Evolutionary conservation across 2,888 invertebrate genomes (phyloP), one percentile per base, ranked within the genome.

Genomic region (Pristionchus fissidentatus): DNA sequence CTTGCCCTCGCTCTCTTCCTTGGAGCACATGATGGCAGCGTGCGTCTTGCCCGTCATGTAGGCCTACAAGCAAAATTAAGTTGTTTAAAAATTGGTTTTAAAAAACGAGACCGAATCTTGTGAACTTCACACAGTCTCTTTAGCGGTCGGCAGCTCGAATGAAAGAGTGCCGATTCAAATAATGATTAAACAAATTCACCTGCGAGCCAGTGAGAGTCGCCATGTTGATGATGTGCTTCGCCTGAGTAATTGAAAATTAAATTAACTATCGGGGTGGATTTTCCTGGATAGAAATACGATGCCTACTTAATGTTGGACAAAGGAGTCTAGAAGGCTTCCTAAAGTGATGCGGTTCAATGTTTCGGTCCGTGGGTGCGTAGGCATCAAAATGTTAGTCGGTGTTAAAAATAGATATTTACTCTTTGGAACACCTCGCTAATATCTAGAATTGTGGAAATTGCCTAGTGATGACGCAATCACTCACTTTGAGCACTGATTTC

Each of bases 1-100:
- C 83, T 81, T 52, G 1, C 35, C 83, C 86, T 93, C 93, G 91
- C 92, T 90, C 62, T 91, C 90, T 79, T 92, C 92, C 84, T 90
- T 90, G 94, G 96, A 97, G 55, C 95, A 95, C 88, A 97, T 92
- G 41, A 96, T 93, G 46, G 95, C 96, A 32, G 95, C 96, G 94
- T 97, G 96, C 93, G 95, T 95, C 93, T 96, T 96, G 89, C 97
- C 97, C 52, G 96, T 96, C 55, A 96, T 95, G n/a, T 95, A 94
- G 15, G 49, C 66, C 66, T 70, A 35, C 82, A 95, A 96, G 43
- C 43, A 66, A 15, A n/a, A 4, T 55, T 22, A 55, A 10, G 2
- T 57, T n/a, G 2, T 57, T 32, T 32, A 13, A 32, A n/a, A n/a
- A n/a, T n/a, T n/a, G n/a, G n/a, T n/a, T n/a, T n/a, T n/a, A n/a